Percentiles rank a stretch among this genome's conserved stretches.
phyloP scores from a whole-genome alignment of 2,797 vertebrate species.

The Pygocentrus nattereri region DNA sequence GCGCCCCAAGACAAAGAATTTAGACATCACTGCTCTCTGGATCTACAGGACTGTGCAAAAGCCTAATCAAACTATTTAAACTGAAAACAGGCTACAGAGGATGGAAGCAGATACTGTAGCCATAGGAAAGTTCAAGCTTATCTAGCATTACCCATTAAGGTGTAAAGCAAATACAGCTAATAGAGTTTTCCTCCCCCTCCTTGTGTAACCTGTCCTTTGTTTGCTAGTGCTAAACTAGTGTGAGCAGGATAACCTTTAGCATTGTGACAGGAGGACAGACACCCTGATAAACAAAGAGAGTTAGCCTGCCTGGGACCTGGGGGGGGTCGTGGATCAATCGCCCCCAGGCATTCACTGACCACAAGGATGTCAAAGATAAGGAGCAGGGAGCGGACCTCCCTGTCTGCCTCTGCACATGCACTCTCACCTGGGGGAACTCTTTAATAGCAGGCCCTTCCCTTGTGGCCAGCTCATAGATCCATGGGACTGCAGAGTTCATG shows the following conservation, averaged over 20 bases:
- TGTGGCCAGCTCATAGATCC: conserved; percentile 66
- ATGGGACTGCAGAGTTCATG: conserved; percentile 61
- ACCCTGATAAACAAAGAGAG: conserved; percentile 58
- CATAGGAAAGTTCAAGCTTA: background rate
- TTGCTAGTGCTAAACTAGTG: conserved; percentile 37
- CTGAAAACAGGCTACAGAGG: background rate
- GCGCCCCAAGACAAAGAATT: too few species aligned
- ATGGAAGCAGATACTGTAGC: background rate
- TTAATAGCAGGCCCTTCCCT: conserved; percentile 75
- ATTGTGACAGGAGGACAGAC: conserved; percentile 64
- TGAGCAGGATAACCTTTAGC: conserved; percentile 69
- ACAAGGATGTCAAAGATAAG: conserved; percentile 72
- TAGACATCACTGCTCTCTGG: too few species aligned
- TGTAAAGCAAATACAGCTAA: background rate
- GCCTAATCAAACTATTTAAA: too few species aligned
- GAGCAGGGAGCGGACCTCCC: conserved; percentile 60
- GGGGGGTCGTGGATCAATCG: conserved; percentile 71
- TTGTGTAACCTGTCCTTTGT: conserved; percentile 43
- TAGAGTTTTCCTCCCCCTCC: background rate
- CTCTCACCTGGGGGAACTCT: conserved; percentile 70
- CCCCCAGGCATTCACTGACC: conserved; percentile 68
- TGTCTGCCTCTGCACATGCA: conserved; percentile 71
- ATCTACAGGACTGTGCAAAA: too few species aligned
- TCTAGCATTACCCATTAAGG: background rate
- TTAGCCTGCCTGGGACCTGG: conserved; percentile 33